Evolutionary conservation across 1,140 invertebrate species (phyloP).

Genomic region (Aphelenchoides besseyi): DNA sequence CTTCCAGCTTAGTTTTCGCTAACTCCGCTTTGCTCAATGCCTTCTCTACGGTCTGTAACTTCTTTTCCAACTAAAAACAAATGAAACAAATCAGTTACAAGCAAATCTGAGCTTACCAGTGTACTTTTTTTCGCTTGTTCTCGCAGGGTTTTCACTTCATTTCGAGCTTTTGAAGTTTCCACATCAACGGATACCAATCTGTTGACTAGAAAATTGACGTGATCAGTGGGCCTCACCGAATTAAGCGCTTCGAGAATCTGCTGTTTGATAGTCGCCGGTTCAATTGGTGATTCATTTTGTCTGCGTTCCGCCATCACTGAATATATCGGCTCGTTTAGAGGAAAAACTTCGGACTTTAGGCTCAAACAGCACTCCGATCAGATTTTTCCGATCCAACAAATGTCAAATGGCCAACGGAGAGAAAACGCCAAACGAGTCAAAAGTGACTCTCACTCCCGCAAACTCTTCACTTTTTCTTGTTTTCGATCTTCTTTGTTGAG

Average conservation of each 20-base stretch:
- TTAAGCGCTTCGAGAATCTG: slow-evolving; percentile 24
- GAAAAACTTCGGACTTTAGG: neutral
- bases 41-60: slow-evolving; percentile 32
- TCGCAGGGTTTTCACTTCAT: slow-evolving; percentile 21
- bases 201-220: slow-evolving; percentile 38
- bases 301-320: neutral
- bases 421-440: too few relatives aligned
- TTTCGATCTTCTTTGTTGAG: neutral
- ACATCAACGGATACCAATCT: slow-evolving; percentile 30
- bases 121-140: slow-evolving; percentile 24
- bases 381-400: neutral
- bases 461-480: too few relatives aligned
- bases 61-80: slow-evolving; percentile 41
- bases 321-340: neutral
- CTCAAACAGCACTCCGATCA: neutral
- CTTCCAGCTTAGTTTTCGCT: slow-evolving; percentile 48
- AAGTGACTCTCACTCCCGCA: too few relatives aligned
- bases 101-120: slow-evolving; percentile 6
- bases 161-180: slow-evolving; percentile 21
- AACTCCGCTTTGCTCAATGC: slow-evolving; percentile 48
- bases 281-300: neutral
- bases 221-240: slow-evolving; percentile 27
- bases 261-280: slow-evolving; percentile 21
- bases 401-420: too few relatives aligned
- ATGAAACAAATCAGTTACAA: neutral